Percentiles rank a stretch among this genome's conserved stretches.
These are phyloP conservation scores for Lampropteryx suffumata DNA, from an alignment of 2,888 invertebrate genomes.

Conservation along the genomic window DNA sequence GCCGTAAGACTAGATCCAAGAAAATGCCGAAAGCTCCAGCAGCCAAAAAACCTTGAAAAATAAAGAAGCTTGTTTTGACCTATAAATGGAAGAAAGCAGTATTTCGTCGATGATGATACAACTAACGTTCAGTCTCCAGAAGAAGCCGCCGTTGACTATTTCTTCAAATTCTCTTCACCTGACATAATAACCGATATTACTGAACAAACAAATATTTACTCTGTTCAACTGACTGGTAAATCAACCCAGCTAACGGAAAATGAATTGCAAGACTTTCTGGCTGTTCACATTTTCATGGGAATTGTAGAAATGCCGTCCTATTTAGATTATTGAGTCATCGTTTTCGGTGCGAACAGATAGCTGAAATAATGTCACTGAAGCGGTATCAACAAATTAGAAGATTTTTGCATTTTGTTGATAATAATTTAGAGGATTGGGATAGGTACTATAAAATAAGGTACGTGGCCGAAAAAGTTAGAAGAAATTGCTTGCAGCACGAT, in stretches of 20 bases:
- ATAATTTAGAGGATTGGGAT: too few species aligned
- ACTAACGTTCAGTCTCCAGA: too few species aligned
- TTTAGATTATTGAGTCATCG: conserved; percentile 6
- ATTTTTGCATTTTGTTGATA: too few species aligned
- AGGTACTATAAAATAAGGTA: conserved; percentile 11
- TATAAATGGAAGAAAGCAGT: too few species aligned
- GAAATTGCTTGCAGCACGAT: conserved; percentile 5
- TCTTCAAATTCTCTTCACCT: conserved; percentile 1
- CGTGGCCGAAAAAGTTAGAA: conserved; percentile 9
- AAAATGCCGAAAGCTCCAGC: too few species aligned
- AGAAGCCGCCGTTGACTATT: conserved; percentile 6
- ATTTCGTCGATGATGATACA: too few species aligned
- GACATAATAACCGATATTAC: conserved; percentile 11
- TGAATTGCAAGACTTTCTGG: conserved; percentile 7
- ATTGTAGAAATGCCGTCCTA: conserved; percentile 14
- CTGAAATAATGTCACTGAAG: conserved; percentile 14
- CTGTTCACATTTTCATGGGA: conserved; percentile 14
- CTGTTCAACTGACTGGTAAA: conserved; percentile 12
- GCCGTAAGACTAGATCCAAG: too few species aligned
- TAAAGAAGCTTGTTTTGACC: too few species aligned
- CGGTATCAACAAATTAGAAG: conserved; percentile 11
- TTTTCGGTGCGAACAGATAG: conserved; percentile 6
- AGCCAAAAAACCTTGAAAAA: too few species aligned
- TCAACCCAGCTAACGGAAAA: conserved; percentile 2
- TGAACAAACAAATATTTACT: conserved; percentile 12